Percentiles rank a stretch among this genome's conserved stretches.
Conservation (phyloP, 2,113 vertebrate species). For the Hoplias malabaricus region DNA sequence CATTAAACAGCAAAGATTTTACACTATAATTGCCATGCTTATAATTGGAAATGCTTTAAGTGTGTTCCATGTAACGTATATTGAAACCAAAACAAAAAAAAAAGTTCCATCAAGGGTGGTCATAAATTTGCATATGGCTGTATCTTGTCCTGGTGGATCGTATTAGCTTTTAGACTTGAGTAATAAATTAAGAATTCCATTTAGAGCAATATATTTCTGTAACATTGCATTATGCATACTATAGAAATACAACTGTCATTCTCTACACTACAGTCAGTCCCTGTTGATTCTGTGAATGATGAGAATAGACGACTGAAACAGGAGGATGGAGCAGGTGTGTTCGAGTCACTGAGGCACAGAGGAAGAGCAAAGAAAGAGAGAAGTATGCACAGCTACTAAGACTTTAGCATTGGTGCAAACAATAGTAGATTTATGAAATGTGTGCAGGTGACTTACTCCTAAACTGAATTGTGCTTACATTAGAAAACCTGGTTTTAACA, state of each 20-base stretch:
- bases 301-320: slow-evolving; percentile 30
- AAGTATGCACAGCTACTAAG: slow-evolving; percentile 33
- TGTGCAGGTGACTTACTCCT: too few relatives aligned
- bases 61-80: not conserved
- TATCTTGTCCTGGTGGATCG: too few relatives aligned
- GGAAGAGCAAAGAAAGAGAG: slow-evolving; percentile 27
- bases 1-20: too few relatives aligned
- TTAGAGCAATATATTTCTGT: not conserved
- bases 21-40: too few relatives aligned
- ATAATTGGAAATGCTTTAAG: too few relatives aligned
- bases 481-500: too few relatives aligned
- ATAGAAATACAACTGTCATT: not conserved
- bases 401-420: not conserved
- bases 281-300: not conserved
- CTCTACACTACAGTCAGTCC: slow-evolving; percentile 1
- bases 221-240: too few relatives aligned
- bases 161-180: too few relatives aligned
- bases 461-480: too few relatives aligned
- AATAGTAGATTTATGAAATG: not conserved
- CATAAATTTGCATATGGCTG: not conserved
- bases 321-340: not conserved
- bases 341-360: slow-evolving; percentile 11
- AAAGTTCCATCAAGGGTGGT: too few relatives aligned
- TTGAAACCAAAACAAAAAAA: too few relatives aligned
- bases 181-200: not conserved